A percentile compares a stretch with the other conserved stretches of the same genome.
Conservation (phyloP, 2,888 invertebrate species). For the Microctonus brassicae region DNA sequence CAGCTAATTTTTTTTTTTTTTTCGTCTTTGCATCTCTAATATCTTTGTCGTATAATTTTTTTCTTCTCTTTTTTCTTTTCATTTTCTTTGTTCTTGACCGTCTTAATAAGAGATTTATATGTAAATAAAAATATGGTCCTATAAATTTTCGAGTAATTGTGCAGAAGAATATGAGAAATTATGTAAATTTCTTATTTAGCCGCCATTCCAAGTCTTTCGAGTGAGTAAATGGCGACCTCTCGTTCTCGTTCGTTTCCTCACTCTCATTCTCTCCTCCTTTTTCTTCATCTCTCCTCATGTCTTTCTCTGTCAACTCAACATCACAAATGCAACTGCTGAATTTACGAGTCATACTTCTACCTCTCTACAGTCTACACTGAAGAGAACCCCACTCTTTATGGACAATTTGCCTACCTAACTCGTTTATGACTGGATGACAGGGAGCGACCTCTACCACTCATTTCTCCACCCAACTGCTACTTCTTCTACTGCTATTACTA, state of each 20-base stretch:
- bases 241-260: background rate
- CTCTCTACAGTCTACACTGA: constrained; percentile 5
- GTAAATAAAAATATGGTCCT: constrained; percentile 11
- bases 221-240: constrained; percentile 20
- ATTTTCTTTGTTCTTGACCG: background rate
- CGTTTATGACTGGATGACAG: constrained; percentile 38
- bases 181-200: constrained; percentile 28
- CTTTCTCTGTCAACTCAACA: constrained; percentile 11
- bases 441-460: constrained; percentile 10
- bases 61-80: background rate
- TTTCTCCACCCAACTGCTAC: background rate
- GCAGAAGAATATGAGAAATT: constrained; percentile 17
- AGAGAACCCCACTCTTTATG: constrained; percentile 34
- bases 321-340: constrained; percentile 22
- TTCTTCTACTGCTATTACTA: background rate
- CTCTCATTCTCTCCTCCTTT: background rate
- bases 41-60: background rate
- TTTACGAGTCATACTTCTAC: constrained; percentile 28
- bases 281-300: background rate
- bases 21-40: background rate
- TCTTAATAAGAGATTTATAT: constrained; percentile 2
- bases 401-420: constrained; percentile 41
- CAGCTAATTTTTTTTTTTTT: background rate
- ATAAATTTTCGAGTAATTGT: constrained; percentile 14
- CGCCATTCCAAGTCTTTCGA: background rate